phyloP scores from a whole-genome alignment of 2,888 invertebrate genomes.

The Polylopha cassiicola region DNA sequence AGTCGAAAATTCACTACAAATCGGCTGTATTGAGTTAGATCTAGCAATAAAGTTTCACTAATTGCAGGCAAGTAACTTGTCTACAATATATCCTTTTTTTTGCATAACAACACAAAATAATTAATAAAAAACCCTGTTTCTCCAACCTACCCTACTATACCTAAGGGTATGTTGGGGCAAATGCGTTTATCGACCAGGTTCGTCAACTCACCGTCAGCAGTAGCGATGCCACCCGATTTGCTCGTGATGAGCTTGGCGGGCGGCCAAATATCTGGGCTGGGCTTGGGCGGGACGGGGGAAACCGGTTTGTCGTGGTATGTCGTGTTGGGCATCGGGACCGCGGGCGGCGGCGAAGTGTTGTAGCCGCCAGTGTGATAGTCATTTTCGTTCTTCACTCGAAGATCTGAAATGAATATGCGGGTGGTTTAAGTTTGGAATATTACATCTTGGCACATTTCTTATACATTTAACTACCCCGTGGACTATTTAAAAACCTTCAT shows the following conservation, averaged over 20 bases:
- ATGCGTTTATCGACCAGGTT: constrained; percentile 6
- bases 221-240: constrained; percentile 89
- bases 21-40: too few species aligned
- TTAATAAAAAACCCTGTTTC: constrained; percentile 1
- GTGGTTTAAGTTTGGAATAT: too few species aligned
- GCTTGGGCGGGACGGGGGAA: constrained; percentile 75
- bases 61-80: too few species aligned
- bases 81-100: too few species aligned
- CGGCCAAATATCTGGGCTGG: constrained; percentile 80
- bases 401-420: constrained; percentile 78
- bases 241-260: constrained; percentile 79
- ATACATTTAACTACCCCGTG: too few species aligned
- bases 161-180: not conserved
- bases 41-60: too few species aligned
- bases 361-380: constrained; percentile 72
- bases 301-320: constrained; percentile 68
- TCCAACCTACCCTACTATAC: too few species aligned
- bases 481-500: too few species aligned
- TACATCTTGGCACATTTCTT: too few species aligned
- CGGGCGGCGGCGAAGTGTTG: constrained; percentile 78
- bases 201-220: constrained; percentile 84
- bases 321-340: constrained; percentile 66
- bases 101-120: too few species aligned
- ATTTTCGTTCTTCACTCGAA: constrained; percentile 85
- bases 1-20: too few species aligned